Percentiles rank a stretch among this genome's conserved stretches.
Evolutionary conservation across 2,797 vertebrate species (phyloP).

Genomic region (Hybognathus amarus): DNA sequence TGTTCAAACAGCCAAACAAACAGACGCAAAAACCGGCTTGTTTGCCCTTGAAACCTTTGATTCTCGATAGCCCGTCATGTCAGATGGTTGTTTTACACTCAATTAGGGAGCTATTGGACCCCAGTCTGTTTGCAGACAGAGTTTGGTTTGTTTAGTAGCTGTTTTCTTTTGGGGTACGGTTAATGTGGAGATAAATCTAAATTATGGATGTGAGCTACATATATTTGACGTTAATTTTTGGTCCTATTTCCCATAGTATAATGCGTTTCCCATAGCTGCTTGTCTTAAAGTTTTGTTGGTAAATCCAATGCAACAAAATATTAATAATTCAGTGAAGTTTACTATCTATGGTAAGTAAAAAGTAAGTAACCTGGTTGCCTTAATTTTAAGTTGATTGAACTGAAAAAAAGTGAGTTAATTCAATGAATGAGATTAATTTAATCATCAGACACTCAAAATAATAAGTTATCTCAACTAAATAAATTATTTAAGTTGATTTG

Average conservation of each 20-base stretch:
- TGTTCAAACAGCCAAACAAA: slow-evolving; percentile 31
- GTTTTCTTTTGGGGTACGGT: neutral
- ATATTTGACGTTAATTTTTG: neutral
- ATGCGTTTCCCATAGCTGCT: neutral
- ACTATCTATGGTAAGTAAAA: no score
- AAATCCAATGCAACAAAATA: neutral
- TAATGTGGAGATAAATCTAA: slow-evolving; percentile 12
- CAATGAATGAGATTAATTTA: no score
- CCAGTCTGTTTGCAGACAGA: slow-evolving; percentile 10
- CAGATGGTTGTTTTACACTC: slow-evolving; percentile 26
- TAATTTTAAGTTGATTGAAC: no score
- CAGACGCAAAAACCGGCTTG: neutral
- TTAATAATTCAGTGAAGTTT: neutral
- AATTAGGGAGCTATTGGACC: slow-evolving; percentile 15
- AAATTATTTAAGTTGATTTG: no score
- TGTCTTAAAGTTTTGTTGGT: neutral
- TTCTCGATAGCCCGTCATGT: slow-evolving; percentile 25
- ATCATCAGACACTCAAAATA: no score
- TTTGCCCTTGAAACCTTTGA: slow-evolving; percentile 45
- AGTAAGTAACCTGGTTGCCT: no score
- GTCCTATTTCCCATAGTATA: neutral
- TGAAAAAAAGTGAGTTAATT: no score
- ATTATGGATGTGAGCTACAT: neutral
- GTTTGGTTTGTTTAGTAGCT: slow-evolving; percentile 13
- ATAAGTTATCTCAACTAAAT: no score